Percentiles rank a stretch among this genome's conserved stretches.
These are phyloP conservation scores for Busseola fusca DNA, from an alignment of 2,888 invertebrate species.

Conservation along the genomic window DNA sequence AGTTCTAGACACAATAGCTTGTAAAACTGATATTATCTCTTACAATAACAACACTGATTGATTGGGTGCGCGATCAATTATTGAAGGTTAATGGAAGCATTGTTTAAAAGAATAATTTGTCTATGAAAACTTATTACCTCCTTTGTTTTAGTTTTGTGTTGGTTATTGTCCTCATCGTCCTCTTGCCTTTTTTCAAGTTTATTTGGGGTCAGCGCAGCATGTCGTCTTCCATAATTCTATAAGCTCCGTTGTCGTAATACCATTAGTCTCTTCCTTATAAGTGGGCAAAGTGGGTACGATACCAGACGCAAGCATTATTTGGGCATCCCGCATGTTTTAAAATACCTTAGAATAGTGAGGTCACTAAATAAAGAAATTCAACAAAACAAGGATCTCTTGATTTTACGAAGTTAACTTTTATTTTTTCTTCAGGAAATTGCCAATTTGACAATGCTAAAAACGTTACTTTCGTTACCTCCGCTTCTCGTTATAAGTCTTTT, in stretches of 20 bases:
- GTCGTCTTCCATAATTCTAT: no score
- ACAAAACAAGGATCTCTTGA: no score
- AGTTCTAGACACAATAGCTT: constrained; percentile 56
- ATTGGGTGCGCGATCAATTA: constrained; percentile 43
- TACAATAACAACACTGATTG: constrained; percentile 51
- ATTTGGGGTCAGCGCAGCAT: no score
- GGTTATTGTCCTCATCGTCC: neutral
- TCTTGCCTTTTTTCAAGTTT: neutral
- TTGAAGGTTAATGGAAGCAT: constrained; percentile 49
- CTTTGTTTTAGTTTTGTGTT: constrained; percentile 14
- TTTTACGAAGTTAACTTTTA: neutral
- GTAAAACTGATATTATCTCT: constrained; percentile 55
- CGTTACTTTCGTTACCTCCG: constrained; percentile 4
- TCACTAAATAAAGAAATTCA: neutral
- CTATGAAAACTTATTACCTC: constrained; percentile 9
- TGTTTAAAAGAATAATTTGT: constrained; percentile 48
- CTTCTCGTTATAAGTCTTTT: constrained; percentile 21
- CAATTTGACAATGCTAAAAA: constrained; percentile 21
- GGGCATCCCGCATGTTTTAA: no score
- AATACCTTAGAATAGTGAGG: no score
- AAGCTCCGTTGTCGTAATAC: no score
- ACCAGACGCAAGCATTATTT: no score
- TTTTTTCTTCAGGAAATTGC: constrained; percentile 11
- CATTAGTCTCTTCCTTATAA: no score
- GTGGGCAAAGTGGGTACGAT: no score